These are phyloP conservation scores for Ladona fulva DNA, from an alignment of 1,140 invertebrate genomes.

Conservation along the genomic window DNA sequence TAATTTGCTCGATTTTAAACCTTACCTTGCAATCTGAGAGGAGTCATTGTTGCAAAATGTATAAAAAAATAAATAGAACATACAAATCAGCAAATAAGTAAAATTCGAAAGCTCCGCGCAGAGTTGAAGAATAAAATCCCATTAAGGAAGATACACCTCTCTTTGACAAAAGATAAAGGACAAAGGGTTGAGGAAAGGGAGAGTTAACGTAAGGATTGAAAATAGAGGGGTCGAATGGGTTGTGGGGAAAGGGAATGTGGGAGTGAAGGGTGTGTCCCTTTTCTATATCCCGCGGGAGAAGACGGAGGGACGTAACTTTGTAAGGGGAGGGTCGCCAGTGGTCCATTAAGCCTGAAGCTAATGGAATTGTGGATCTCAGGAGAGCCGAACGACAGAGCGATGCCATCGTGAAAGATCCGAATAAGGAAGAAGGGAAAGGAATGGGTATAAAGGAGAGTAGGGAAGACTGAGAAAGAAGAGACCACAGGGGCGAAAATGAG, in stretches of 20 bases:
- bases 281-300: neutral
- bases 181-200: neutral
- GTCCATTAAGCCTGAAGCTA: neutral
- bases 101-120: no score
- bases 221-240: neutral
- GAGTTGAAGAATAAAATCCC: neutral
- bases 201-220: neutral
- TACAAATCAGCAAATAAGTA: no score
- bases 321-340: constrained; percentile 1
- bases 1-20: no score
- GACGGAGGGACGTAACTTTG: constrained; percentile 19
- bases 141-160: neutral
- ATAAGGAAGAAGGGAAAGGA: neutral
- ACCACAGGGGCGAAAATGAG: neutral
- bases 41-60: no score
- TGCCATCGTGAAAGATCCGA: neutral
- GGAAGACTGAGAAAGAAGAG: neutral
- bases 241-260: constrained; percentile 18
- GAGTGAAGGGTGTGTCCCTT: constrained; percentile 18
- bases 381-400: neutral
- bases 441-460: no score
- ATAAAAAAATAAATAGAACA: no score
- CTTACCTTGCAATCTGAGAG: no score
- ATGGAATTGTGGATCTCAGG: constrained; percentile 1
- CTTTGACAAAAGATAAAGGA: neutral